Evolutionary conservation across 1,140 invertebrate species (phyloP).

Genomic region (Rhopalosiphum maidis): DNA sequence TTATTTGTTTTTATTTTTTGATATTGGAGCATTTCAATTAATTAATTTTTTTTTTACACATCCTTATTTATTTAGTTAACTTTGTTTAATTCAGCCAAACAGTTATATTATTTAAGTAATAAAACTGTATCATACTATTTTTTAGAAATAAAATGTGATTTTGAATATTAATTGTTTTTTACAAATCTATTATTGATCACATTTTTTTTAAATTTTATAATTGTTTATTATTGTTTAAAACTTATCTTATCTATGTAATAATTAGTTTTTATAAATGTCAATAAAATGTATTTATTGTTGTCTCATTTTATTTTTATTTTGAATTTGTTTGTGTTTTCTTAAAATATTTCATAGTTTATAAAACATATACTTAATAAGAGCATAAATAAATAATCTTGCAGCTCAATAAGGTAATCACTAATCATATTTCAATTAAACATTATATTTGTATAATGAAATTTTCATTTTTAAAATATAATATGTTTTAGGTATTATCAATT

Average conservation of each 20-base stretch:
- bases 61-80: neutral
- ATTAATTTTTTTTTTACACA: neutral
- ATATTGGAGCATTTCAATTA: neutral
- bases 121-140: neutral
- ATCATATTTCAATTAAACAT: too few relatives aligned
- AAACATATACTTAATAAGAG: too few relatives aligned
- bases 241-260: neutral
- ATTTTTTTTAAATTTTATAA: neutral
- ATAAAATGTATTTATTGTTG: neutral
- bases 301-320: neutral
- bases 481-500: too few relatives aligned
- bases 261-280: neutral
- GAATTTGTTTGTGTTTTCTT: neutral
- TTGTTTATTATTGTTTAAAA: neutral
- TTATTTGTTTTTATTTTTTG: constrained; percentile 21
- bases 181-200: neutral
- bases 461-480: too few relatives aligned
- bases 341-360: neutral
- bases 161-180: neutral
- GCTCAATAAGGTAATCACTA: too few relatives aligned
- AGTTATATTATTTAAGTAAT: neutral
- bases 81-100: neutral
- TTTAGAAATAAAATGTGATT: neutral
- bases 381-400: too few relatives aligned
- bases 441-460: too few relatives aligned